Percentiles rank a stretch among this genome's conserved stretches.
phyloP scores from a whole-genome alignment of 2,113 vertebrate species.

The Pandion haliaetus region DNA sequence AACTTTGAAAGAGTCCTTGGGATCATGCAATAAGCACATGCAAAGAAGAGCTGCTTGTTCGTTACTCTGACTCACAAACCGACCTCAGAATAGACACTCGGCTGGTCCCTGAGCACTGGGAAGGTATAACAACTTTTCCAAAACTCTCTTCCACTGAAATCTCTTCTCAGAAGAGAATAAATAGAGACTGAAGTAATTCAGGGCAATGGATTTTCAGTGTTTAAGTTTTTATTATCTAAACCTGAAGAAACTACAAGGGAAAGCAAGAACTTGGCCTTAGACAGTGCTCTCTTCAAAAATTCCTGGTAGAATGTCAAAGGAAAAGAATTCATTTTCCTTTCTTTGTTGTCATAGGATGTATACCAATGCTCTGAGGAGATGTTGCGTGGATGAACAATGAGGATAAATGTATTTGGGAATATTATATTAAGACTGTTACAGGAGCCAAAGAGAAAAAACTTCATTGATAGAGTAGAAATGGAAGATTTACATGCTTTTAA shows the following conservation, averaged over 20 bases:
- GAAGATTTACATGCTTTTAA: not conserved
- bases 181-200: not conserved
- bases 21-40: not conserved
- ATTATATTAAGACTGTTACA: not conserved
- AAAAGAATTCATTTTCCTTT: not conserved
- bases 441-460: not conserved
- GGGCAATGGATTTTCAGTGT: not conserved
- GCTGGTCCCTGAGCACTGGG: not conserved
- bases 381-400: not conserved
- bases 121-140: not conserved
- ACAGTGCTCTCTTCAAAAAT: not conserved
- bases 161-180: not conserved
- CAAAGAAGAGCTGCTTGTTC: not conserved
- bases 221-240: not conserved
- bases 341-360: not conserved
- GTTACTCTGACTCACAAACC: not conserved
- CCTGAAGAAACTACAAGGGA: not conserved
- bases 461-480: not conserved
- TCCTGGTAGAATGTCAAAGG: not conserved
- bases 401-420: not conserved
- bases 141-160: not conserved
- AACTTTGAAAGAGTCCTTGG: not conserved
- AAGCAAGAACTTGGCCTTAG: not conserved
- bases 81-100: accelerated
- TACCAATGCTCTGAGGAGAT: not conserved